phyloP scores from a whole-genome alignment of 2,797 vertebrate species.

The Poecile montanus region DNA sequence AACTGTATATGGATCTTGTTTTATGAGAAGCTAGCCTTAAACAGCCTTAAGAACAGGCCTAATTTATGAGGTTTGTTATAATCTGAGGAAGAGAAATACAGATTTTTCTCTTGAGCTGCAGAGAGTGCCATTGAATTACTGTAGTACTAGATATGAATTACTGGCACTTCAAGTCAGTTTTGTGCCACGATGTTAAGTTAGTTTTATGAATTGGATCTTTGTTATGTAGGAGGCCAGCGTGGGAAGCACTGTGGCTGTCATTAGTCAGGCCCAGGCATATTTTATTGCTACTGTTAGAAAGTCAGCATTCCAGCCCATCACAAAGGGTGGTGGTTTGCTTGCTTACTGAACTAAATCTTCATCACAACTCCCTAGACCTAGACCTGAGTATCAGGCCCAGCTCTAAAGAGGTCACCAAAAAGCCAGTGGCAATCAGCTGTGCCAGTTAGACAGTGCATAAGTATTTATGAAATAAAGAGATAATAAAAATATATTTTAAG shows the following conservation, averaged over 20 bases:
- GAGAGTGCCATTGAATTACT: background rate
- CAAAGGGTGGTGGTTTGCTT: background rate
- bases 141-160: background rate
- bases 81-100: background rate
- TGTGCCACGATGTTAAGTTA: background rate
- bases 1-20: background rate
- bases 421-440: background rate
- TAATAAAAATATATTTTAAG: background rate
- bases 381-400: background rate
- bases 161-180: background rate
- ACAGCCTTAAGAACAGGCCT: background rate
- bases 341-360: background rate
- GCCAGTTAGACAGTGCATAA: background rate
- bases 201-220: slow-evolving; percentile 15
- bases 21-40: background rate
- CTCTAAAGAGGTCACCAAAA: background rate
- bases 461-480: background rate
- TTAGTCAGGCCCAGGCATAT: background rate
- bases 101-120: background rate
- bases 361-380: background rate
- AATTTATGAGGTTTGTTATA: background rate
- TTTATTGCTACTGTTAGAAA: background rate
- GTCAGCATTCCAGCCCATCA: background rate
- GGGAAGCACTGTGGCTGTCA: background rate
- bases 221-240: background rate